Evolutionary conservation across 2,113 vertebrate species (phyloP).

Genomic region (Lycocorax pyrrhopterus): DNA sequence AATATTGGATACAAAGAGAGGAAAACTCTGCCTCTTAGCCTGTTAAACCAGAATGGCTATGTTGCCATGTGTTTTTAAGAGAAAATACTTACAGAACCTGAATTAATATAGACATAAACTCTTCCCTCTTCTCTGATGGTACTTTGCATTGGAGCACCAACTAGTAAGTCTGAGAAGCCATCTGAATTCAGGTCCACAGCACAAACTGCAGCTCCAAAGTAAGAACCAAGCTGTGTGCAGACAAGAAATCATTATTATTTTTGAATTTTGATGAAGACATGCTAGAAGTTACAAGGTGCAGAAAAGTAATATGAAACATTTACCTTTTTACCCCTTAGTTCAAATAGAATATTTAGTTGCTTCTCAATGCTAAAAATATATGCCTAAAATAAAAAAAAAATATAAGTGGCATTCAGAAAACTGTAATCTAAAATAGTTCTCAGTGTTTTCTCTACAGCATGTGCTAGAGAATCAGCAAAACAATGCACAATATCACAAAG

Average conservation of each 20-base stretch:
- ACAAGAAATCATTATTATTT: background rate
- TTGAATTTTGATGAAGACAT: background rate
- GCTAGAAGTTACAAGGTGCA: background rate
- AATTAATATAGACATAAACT: slow-evolving; percentile 92
- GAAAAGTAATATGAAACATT: background rate
- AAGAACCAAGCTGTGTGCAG: slow-evolving; percentile 85
- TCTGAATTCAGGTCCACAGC: slow-evolving; percentile 90
- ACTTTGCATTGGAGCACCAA: slow-evolving; percentile 91
- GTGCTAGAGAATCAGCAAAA: background rate
- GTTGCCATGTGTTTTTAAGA: background rate
- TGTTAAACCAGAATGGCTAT: background rate
- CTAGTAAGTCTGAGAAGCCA: slow-evolving; percentile 90
- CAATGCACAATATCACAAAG: background rate
- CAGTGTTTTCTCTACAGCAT: background rate
- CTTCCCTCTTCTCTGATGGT: slow-evolving; percentile 87
- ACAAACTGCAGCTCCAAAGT: slow-evolving; percentile 91
- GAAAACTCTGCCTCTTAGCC: background rate
- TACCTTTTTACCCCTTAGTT: slow-evolving; percentile 85
- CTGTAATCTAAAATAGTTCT: background rate
- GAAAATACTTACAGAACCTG: slow-evolving; percentile 79
- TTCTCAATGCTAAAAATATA: slow-evolving; percentile 80
- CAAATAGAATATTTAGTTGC: slow-evolving; percentile 72
- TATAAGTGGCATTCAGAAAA: background rate
- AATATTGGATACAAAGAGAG: background rate
- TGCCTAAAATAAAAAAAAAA: slow-evolving; percentile 71